Evolutionary conservation across 2,113 vertebrate species (phyloP), one percentile per base, ranked within the genome.

Genomic region (Mastomys coucha): DNA sequence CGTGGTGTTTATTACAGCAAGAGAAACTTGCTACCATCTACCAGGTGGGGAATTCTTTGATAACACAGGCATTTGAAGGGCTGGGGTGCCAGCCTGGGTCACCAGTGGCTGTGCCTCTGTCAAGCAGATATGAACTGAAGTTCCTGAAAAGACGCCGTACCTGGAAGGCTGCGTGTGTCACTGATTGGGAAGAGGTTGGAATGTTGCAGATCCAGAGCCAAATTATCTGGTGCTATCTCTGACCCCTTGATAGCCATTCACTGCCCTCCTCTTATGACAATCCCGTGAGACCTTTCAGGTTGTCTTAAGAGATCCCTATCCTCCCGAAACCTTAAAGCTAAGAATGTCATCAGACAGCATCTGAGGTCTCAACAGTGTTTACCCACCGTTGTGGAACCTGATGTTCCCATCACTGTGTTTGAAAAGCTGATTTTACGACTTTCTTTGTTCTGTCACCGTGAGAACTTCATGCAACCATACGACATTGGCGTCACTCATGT

Each of bases 21-120:
- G 24, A 85, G 81, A 65, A 85, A 19, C n/a, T 5, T 85, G 45
- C 45, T 31, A 85, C 58, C 17, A 85, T 24, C 26, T 1, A 11
- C 1, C 4, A 20, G 22, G 49, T 4, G 12, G 19, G 39, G 36
- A 5, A 5, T 14, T 56, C 72, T 28, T 24, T 0, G 1, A 28
- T 2, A 36, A 2, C 84, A 45, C 39, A 3, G 78, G 17, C 28
- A 28, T 78, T 12, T 58, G 75, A 75, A 75, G 81, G 42, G 33
- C 16, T 2, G 13, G 0, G 26, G 13, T n/a, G 17, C 58, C n/a
- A 5, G 49, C n/a, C 39, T 8, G 8, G 42, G 45, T 13, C 2
- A 60, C 70, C 70, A n/a, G 65, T 2, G 1, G 11, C 45, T 33
- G 10, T 4, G 20, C 58, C 8, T 45, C 49, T 4, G 1, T 36